These are phyloP conservation scores for Tautogolabrus adspersus DNA, from an alignment of 2,113 vertebrate species.

Conservation along the genomic window DNA sequence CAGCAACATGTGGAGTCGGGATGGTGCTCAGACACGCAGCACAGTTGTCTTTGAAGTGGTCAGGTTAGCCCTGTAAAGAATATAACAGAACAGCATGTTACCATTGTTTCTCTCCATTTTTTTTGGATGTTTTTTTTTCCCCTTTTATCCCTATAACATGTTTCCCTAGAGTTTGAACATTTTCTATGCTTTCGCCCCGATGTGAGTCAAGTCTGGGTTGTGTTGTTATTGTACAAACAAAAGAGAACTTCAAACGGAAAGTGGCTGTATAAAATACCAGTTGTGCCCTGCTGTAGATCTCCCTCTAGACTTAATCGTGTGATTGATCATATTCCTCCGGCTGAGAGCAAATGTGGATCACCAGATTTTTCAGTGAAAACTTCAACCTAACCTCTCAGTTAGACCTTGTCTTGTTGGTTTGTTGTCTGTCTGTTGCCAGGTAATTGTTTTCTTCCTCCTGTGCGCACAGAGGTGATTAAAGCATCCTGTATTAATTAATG, in stretches of 20 bases:
- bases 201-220: slow-evolving; percentile 48
- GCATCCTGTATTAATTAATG: slow-evolving; percentile 23
- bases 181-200: slow-evolving; percentile 5
- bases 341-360: slow-evolving; percentile 50
- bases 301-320: slow-evolving; percentile 8
- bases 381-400: slow-evolving; percentile 4
- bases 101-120: slow-evolving; percentile 55
- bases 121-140: slow-evolving; percentile 33
- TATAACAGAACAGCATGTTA: slow-evolving; percentile 39
- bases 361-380: not conserved
- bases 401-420: slow-evolving; percentile 39
- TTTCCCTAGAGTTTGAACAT: slow-evolving; percentile 9
- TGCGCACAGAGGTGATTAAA: not conserved
- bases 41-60: slow-evolving; percentile 73
- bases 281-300: slow-evolving; percentile 23
- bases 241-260: slow-evolving; percentile 35
- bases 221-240: slow-evolving; percentile 46
- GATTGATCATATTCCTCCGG: slow-evolving; percentile 39
- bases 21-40: slow-evolving; percentile 39
- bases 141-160: slow-evolving; percentile 37
- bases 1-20: slow-evolving; percentile 60
- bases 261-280: slow-evolving; percentile 21
- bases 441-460: slow-evolving; percentile 25
- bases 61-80: slow-evolving; percentile 51
- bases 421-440: slow-evolving; percentile 42